Evolutionary conservation across 2,888 invertebrate genomes (phyloP).

Genomic region (Macaria liturata): DNA sequence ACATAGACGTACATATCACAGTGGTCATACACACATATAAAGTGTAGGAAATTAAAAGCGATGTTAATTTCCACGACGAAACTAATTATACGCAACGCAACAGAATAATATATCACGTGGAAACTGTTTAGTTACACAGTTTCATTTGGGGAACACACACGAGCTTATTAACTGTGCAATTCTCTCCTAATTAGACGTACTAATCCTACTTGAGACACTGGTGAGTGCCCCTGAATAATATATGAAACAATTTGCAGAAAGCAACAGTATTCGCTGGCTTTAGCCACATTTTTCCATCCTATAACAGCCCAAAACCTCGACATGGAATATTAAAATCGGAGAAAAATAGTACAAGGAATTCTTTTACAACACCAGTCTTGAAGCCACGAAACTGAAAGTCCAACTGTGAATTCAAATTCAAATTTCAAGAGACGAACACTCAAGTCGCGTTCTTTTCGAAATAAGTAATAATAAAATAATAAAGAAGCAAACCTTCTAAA

Average conservation of each 20-base stretch:
- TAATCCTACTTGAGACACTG: conserved; percentile 13
- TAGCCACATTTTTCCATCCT: conserved; percentile 14
- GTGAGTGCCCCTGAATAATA: conserved; percentile 18
- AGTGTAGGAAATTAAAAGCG: too few relatives aligned
- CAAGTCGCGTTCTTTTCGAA: too few relatives aligned
- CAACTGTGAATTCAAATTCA: not conserved
- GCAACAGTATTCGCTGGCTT: conserved; percentile 4
- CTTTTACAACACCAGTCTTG: not conserved
- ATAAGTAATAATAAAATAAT: too few relatives aligned
- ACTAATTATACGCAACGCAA: not conserved
- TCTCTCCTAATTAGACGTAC: conserved; percentile 14
- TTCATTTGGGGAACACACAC: not conserved
- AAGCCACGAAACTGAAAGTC: conserved; percentile 9
- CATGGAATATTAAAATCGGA: conserved; percentile 22
- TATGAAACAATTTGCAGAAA: conserved; percentile 19
- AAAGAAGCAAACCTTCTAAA: conserved; percentile 16
- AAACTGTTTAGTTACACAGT: conserved; percentile 4
- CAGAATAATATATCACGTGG: not conserved
- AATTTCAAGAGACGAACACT: too few relatives aligned
- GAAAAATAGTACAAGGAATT: conserved; percentile 12
- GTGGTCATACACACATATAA: too few relatives aligned
- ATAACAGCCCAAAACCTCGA: conserved; percentile 16
- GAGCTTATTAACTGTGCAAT: conserved; percentile 15
- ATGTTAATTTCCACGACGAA: too few relatives aligned
- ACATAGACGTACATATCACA: too few relatives aligned